Evolutionary conservation across 2,888 invertebrate genomes (phyloP).

Genomic region (Bursaphelenchus okinawaensis): DNA sequence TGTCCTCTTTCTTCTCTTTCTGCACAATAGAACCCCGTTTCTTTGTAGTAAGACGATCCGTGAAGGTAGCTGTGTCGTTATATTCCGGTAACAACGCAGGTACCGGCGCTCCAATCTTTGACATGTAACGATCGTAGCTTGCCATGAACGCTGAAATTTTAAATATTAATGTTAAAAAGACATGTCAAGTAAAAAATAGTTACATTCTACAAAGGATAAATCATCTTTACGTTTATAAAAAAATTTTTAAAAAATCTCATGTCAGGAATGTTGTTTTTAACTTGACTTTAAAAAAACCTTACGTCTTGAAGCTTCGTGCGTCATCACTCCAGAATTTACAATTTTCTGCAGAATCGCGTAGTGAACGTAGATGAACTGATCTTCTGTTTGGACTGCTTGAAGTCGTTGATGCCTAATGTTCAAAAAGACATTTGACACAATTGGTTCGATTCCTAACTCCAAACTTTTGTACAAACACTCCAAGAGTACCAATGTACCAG

Average conservation of each 20-base stretch:
- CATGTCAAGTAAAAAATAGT: not conserved
- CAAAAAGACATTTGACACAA: constrained; percentile 6
- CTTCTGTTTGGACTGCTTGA: constrained; percentile 23
- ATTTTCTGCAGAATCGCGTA: constrained; percentile 13
- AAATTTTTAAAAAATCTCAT: too few relatives aligned
- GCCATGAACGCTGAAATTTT: not conserved
- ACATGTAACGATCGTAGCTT: not conserved
- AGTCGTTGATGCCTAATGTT: constrained; percentile 14
- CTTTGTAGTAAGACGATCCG: not conserved
- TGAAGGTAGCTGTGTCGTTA: too few relatives aligned
- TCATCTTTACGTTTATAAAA: too few relatives aligned
- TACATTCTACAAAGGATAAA: too few relatives aligned
- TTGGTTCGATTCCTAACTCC: constrained; percentile 6
- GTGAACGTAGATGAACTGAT: constrained; percentile 20
- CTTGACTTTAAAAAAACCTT: too few relatives aligned
- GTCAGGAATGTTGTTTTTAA: too few relatives aligned
- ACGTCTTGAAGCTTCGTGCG: not conserved
- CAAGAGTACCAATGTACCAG: constrained; percentile 18
- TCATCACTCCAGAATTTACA: not conserved
- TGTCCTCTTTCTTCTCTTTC: not conserved
- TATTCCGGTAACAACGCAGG: too few relatives aligned
- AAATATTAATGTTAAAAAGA: not conserved
- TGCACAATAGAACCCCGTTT: not conserved
- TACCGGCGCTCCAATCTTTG: not conserved
- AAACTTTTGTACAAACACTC: constrained; percentile 1